A percentile compares a stretch with the other conserved stretches of the same genome.
These are phyloP conservation scores for Tanypteryx hageni DNA, from an alignment of 2,888 invertebrate species.

Conservation along the genomic window DNA sequence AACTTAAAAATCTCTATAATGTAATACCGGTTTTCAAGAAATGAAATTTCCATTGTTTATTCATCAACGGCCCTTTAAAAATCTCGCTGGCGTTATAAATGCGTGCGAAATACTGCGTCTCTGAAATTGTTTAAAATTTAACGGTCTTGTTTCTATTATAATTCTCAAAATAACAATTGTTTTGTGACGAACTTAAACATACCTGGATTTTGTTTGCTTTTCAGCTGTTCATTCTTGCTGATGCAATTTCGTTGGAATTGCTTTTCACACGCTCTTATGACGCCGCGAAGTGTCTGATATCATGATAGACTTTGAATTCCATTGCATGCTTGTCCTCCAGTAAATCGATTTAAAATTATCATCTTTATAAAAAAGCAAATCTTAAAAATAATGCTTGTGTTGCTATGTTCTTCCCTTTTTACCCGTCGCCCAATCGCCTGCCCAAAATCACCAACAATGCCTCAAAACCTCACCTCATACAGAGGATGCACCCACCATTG, in stretches of 20 bases:
- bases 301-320: conserved; percentile 23
- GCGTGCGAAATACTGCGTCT: not conserved
- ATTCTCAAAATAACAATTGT: not conserved
- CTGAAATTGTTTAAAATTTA: not conserved
- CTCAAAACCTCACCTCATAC: conserved; percentile 70
- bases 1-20: no score
- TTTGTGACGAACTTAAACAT: no score
- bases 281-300: not conserved
- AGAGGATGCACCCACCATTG: conserved; percentile 91
- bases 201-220: no score
- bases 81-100: not conserved
- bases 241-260: not conserved
- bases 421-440: conserved; percentile 41
- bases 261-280: conserved; percentile 48
- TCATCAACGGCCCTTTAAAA: not conserved
- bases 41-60: not conserved
- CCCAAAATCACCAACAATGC: conserved; percentile 56
- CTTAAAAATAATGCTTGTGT: conserved; percentile 63
- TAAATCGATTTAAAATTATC: conserved; percentile 34
- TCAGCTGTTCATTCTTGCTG: no score
- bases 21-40: not conserved
- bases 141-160: not conserved
- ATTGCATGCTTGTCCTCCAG: conserved; percentile 30
- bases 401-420: conserved; percentile 65
- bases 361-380: conserved; percentile 42